Evolutionary conservation across 2,888 invertebrate species (phyloP).

Genomic region (Leucania comma): DNA sequence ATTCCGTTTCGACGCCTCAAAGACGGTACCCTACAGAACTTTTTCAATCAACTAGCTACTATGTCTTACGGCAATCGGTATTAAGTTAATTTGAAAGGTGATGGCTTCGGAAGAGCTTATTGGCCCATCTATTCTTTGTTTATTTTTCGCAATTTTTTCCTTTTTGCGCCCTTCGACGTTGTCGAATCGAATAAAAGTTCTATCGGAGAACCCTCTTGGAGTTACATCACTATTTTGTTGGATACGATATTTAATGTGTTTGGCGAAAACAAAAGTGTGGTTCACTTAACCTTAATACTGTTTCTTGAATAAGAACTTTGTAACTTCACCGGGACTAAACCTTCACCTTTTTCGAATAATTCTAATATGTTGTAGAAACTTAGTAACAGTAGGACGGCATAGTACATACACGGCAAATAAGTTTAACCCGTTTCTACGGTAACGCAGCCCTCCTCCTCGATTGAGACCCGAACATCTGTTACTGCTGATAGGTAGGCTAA

Average conservation of each 20-base stretch:
- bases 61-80: slow-evolving; percentile 75
- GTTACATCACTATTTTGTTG: slow-evolving; percentile 27
- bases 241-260: slow-evolving; percentile 1
- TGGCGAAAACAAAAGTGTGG: neutral
- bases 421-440: no score
- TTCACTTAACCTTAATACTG: neutral
- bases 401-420: no score
- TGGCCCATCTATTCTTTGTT: slow-evolving; percentile 58
- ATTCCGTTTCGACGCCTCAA: slow-evolving; percentile 42
- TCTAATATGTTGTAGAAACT: no score
- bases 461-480: no score
- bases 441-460: no score
- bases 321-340: no score
- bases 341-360: no score
- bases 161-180: slow-evolving; percentile 31
- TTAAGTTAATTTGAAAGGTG: slow-evolving; percentile 75
- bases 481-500: no score
- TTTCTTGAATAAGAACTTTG: no score
- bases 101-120: slow-evolving; percentile 62
- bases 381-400: no score
- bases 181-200: slow-evolving; percentile 44
- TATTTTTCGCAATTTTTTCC: slow-evolving; percentile 47
- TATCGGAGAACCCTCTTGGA: slow-evolving; percentile 1
- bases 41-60: slow-evolving; percentile 83
- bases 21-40: slow-evolving; percentile 72